A percentile compares a stretch with the other conserved stretches of the same genome.
Evolutionary conservation across 2,888 invertebrate species (phyloP).

Genomic region (Drosophila limbata): DNA sequence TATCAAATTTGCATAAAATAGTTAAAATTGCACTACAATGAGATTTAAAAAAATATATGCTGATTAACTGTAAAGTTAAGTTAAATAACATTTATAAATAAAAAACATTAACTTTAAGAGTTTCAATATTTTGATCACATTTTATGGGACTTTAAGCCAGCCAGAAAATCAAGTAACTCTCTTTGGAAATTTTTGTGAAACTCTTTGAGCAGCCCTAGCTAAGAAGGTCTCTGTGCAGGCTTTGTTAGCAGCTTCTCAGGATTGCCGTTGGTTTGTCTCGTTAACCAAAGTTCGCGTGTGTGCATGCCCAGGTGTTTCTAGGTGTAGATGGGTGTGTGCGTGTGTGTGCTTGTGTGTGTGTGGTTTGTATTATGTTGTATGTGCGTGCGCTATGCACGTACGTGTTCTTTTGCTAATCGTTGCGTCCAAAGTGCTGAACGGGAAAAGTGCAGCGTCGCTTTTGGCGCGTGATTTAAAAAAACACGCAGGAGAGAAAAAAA

Average conservation of each 20-base stretch:
- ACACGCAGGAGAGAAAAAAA: not conserved
- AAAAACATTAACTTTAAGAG: too few species aligned
- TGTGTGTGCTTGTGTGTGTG: slow-evolving; percentile 1
- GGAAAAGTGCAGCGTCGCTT: slow-evolving; percentile 52
- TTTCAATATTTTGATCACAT: too few species aligned
- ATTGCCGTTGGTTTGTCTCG: slow-evolving; percentile 55
- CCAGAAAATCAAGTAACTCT: not conserved
- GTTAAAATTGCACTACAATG: not conserved
- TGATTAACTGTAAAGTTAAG: too few species aligned
- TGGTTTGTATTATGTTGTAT: slow-evolving; percentile 1
- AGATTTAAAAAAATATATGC: too few species aligned
- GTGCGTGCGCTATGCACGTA: slow-evolving; percentile 41
- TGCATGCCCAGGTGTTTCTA: slow-evolving; percentile 10
- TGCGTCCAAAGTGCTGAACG: slow-evolving; percentile 61
- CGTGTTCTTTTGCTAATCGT: slow-evolving; percentile 79
- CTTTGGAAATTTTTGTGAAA: not conserved
- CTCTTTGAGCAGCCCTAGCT: slow-evolving; percentile 13
- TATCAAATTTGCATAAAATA: not conserved
- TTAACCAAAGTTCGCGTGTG: slow-evolving; percentile 57
- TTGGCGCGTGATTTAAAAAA: slow-evolving; percentile 56
- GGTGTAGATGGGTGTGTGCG: slow-evolving; percentile 7
- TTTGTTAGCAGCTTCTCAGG: slow-evolving; percentile 44
- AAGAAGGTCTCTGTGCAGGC: not conserved
- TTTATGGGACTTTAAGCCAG: too few species aligned
- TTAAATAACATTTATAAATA: too few species aligned